Evolutionary conservation across 2,113 vertebrate genomes (phyloP).

Genomic region (Lepidothrix coronata): DNA sequence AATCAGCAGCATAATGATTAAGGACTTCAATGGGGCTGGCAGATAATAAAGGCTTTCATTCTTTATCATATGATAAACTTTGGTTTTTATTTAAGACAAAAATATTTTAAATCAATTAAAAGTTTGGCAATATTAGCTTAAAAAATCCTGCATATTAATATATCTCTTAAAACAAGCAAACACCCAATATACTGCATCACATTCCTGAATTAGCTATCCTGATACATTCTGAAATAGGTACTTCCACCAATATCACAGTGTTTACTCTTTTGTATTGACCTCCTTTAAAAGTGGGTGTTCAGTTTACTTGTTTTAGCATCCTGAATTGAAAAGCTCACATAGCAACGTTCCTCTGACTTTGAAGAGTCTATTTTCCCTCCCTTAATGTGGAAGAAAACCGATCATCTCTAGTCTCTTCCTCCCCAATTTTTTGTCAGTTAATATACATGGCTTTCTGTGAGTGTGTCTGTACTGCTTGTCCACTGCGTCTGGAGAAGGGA

Average conservation of each 20-base stretch:
- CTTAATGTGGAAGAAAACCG: not conserved
- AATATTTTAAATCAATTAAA: not conserved
- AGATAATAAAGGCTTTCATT: not conserved
- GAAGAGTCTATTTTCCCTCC: not conserved
- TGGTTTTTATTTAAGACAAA: not conserved
- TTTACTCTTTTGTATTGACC: not conserved
- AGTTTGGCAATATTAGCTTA: not conserved
- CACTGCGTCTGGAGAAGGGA: not conserved
- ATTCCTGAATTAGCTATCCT: not conserved
- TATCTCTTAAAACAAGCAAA: not conserved
- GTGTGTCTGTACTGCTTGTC: rapidly evolving
- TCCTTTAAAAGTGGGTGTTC: not conserved
- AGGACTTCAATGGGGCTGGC: not conserved
- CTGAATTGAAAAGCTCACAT: not conserved
- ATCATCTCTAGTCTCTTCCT: not conserved
- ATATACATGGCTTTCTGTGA: not conserved
- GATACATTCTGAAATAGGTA: not conserved
- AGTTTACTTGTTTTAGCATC: not conserved
- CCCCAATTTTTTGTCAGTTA: not conserved
- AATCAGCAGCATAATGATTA: not conserved
- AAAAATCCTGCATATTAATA: not conserved
- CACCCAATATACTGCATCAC: not conserved
- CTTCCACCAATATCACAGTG: not conserved
- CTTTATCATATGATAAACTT: not conserved
- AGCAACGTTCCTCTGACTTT: not conserved